Conservation (phyloP, 2,888 invertebrate species). For the Pocota personata region DNA sequence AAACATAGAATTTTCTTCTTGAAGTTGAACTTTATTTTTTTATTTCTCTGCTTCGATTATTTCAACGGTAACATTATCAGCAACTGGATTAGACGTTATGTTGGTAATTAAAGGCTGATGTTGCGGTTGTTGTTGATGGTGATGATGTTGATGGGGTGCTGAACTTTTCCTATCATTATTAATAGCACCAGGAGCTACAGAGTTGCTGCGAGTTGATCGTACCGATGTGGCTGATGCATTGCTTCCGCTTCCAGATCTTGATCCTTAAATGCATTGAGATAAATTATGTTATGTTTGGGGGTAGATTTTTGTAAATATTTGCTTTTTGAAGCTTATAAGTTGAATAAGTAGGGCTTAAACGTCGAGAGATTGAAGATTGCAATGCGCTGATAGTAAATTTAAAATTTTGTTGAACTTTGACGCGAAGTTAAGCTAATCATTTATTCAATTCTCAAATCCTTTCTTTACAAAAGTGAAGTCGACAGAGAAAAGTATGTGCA, state of each 20-base stretch:
- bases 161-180: slow-evolving; percentile 78
- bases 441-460: no score
- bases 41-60: slow-evolving; percentile 87
- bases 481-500: no score
- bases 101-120: slow-evolving; percentile 80
- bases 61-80: slow-evolving; percentile 90
- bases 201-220: slow-evolving; percentile 86
- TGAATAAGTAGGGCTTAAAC: slow-evolving; percentile 9
- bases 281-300: background rate
- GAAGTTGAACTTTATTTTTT: slow-evolving; percentile 43
- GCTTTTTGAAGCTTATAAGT: background rate
- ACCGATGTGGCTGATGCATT: slow-evolving; percentile 90
- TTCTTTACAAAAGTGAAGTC: no score
- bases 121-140: slow-evolving; percentile 77
- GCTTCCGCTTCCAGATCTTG: slow-evolving; percentile 89
- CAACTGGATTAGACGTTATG: slow-evolving; percentile 83
- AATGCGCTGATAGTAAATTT: background rate
- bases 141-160: slow-evolving; percentile 76
- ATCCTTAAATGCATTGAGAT: slow-evolving; percentile 83
- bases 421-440: no score
- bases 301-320: background rate
- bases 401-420: no score
- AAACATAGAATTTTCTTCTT: slow-evolving; percentile 38
- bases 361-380: background rate
- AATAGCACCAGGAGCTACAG: slow-evolving; percentile 79